phyloP scores from a whole-genome alignment of 2,888 invertebrate species.

The Marasmarcha lunaedactyla region DNA sequence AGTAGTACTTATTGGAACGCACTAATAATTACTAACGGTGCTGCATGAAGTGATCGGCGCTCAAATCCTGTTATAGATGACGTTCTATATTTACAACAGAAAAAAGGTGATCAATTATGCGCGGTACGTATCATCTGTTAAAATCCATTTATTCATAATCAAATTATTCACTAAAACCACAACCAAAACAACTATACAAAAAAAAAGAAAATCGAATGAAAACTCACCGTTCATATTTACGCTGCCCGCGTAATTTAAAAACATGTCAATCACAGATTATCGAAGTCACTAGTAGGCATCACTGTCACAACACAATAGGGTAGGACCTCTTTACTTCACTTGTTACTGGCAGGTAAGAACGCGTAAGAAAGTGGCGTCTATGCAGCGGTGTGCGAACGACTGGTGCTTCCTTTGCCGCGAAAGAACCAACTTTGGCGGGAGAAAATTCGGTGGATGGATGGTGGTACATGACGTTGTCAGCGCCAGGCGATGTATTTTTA shows the following conservation, averaged over 20 bases:
- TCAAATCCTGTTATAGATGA: background rate
- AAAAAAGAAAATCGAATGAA: background rate
- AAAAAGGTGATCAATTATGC: no score
- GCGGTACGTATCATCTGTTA: no score
- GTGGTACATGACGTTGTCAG: no score
- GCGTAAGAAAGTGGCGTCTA: slow-evolving; percentile 26
- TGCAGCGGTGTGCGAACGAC: slow-evolving; percentile 9
- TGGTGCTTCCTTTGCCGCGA: background rate
- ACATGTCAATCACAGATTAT: slow-evolving; percentile 23
- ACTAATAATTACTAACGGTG: slow-evolving; percentile 29
- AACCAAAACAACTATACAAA: background rate
- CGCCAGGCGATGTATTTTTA: no score
- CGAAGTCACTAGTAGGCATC: slow-evolving; percentile 43
- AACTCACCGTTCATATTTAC: slow-evolving; percentile 54
- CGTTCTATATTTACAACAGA: background rate
- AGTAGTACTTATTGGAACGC: slow-evolving; percentile 12
- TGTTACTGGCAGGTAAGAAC: slow-evolving; percentile 1
- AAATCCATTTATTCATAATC: no score
- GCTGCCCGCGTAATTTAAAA: slow-evolving; percentile 30
- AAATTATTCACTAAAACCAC: background rate
- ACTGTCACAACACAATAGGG: slow-evolving; percentile 43
- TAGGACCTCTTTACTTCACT: slow-evolving; percentile 1
- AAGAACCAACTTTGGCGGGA: background rate
- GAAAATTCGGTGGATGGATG: slow-evolving; percentile 5
- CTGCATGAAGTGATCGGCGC: background rate